A percentile compares a stretch with the other conserved stretches of the same genome.
Evolutionary conservation across 2,888 invertebrate genomes (phyloP).

Genomic region (Limnephilus auricula): DNA sequence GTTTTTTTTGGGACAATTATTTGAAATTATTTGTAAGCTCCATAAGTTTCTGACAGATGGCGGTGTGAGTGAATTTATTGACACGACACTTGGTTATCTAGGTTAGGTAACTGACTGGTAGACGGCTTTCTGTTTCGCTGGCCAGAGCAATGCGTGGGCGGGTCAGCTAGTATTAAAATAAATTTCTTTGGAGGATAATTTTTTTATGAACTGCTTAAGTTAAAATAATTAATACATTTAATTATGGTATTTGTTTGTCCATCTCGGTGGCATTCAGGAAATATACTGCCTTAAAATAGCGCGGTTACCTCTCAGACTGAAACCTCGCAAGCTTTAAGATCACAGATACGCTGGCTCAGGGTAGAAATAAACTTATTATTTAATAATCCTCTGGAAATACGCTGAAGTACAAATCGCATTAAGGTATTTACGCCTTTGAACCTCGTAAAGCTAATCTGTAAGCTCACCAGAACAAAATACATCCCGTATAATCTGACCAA

Average conservation of each 20-base stretch:
- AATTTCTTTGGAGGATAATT: not conserved
- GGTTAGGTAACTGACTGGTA: no score
- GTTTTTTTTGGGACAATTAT: no score
- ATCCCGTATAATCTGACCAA: constrained; percentile 29
- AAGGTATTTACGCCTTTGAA: constrained; percentile 1
- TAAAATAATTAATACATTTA: not conserved
- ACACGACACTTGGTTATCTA: no score
- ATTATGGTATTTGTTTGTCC: not conserved
- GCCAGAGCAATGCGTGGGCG: no score
- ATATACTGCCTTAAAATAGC: not conserved
- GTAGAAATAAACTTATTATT: not conserved
- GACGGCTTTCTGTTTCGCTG: no score
- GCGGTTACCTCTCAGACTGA: not conserved
- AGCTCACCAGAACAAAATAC: constrained; percentile 11
- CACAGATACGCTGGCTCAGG: not conserved
- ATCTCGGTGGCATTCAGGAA: not conserved
- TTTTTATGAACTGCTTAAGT: not conserved
- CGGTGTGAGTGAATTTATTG: no score
- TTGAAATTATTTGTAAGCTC: no score
- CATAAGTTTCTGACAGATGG: no score
- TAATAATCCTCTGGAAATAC: not conserved
- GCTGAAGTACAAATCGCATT: not conserved
- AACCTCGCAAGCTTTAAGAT: not conserved
- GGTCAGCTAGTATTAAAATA: no score
- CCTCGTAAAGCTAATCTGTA: not conserved